Evolutionary conservation across 2,888 invertebrate species (phyloP), one percentile per base, ranked within the genome.

Genomic region (Hemistola chrysoprasaria): DNA sequence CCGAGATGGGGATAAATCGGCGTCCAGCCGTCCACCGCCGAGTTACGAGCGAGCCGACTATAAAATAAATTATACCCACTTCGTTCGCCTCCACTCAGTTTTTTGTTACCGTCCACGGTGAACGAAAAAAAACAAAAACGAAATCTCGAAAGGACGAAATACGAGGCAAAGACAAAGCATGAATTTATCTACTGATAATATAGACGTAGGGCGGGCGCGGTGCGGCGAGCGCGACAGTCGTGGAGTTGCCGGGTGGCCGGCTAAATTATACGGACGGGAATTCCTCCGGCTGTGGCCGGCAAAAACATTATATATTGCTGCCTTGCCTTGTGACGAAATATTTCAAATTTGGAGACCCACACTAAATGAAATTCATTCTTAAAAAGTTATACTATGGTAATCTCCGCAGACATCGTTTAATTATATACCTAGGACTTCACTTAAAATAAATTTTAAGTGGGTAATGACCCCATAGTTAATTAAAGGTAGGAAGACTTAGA

Each of bases 51-150:
- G 80, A 80, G 71, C 82, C 78, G 83, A 79, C 87, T 85, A 88
- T 88, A 86, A 88, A 88, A 88, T 88, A 88, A 88, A 88, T 88
- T 88, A 88, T 87, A 87, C 85, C 86, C 87, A 86, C 86, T 87
- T 84, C 85, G 83, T 79, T 85, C 82, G 85, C 79, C 76, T 86
- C 84, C 77, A 83, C 86, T 86, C 83, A 79, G 78, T 85, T 88
- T 88, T 88, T 88, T 86, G 85, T 87, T 77, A 77, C 77, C 78
- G 69, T 74, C 76, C 79, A 71, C 70, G 68, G 69, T 64, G 65
- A 75, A 72, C 48, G 56, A 69, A 71, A 76, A 76, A 78, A 78
- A 78, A 82, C 76, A 83, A 87, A 86, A 82, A 82, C 75, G 69
- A 83, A 83, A 81, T 80, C 75, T 84, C 75, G 76, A 80, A 82